Conservation (phyloP, 1,140 invertebrate genomes). For the Plectrocnemia conspersa region DNA sequence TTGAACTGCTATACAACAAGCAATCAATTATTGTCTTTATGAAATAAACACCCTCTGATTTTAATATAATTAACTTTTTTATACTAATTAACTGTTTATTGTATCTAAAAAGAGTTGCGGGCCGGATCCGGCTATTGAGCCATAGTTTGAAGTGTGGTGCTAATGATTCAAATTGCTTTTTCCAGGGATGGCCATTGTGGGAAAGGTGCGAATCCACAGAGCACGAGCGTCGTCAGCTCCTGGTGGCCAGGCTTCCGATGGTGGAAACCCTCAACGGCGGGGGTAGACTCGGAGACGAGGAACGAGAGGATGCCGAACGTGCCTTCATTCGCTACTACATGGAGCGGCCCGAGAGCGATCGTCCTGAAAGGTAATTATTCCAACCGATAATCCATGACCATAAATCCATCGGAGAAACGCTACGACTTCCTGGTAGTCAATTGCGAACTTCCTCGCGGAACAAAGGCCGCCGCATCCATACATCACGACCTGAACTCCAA, state of each 20-base stretch:
- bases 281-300: conserved; percentile 73
- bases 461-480: conserved; percentile 12
- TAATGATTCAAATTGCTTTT: conserved; percentile 8
- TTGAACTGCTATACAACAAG: no score
- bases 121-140: no score
- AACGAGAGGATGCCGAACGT: conserved; percentile 87
- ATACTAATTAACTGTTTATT: no score
- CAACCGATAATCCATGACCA: not conserved
- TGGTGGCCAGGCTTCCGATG: conserved; percentile 83
- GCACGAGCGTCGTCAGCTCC: conserved; percentile 77
- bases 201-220: conserved; percentile 76
- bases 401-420: not conserved
- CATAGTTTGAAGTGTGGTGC: no score
- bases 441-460: not conserved
- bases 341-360: conserved; percentile 75
- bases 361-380: conserved; percentile 61
- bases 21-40: no score
- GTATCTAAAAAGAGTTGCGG: no score
- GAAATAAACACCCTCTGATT: no score
- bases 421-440: not conserved
- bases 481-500: conserved; percentile 14
- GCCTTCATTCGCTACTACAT: conserved; percentile 90
- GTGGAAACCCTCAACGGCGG: conserved; percentile 84
- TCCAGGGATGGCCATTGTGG: conserved; percentile 61
- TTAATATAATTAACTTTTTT: no score